A percentile compares a stretch with the other conserved stretches of the same genome.
phyloP scores from a whole-genome alignment of 2,113 vertebrate species.

The Pontoporia blainvillei region DNA sequence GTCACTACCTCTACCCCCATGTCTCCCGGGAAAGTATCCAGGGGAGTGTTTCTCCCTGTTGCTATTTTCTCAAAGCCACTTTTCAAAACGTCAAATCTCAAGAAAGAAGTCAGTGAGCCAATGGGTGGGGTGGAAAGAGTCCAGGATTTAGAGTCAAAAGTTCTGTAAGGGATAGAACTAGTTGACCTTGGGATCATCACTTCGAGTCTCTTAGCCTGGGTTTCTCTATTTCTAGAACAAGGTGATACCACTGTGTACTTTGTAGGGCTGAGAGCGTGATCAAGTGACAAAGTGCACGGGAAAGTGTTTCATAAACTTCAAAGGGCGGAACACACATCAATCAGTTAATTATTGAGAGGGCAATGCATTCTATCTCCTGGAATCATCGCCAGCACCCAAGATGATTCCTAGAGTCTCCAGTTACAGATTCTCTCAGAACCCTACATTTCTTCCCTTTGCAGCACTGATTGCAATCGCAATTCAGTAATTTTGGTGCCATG shows the following conservation, averaged over 20 bases:
- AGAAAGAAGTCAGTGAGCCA: background rate
- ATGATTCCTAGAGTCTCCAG: background rate
- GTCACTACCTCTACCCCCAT: background rate
- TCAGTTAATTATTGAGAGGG: background rate
- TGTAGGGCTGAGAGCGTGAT: background rate
- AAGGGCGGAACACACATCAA: background rate
- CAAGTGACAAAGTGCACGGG: background rate
- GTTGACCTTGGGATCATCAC: background rate
- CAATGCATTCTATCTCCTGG: background rate
- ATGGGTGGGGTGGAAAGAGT: background rate
- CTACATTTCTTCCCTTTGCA: background rate
- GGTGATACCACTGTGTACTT: background rate
- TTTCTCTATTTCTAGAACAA: background rate
- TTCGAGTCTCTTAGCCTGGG: background rate
- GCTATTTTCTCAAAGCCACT: background rate
- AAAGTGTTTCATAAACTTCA: background rate
- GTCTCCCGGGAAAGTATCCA: background rate
- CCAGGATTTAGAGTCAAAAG: background rate
- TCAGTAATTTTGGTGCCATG: background rate
- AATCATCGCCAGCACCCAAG: background rate
- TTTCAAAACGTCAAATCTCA: background rate
- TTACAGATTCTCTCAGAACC: background rate
- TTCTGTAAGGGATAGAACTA: background rate
- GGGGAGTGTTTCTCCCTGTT: background rate
- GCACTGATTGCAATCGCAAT: background rate